These are phyloP conservation scores for Melanocharis versteri DNA, from an alignment of 2,113 vertebrate species.

Conservation along the genomic window DNA sequence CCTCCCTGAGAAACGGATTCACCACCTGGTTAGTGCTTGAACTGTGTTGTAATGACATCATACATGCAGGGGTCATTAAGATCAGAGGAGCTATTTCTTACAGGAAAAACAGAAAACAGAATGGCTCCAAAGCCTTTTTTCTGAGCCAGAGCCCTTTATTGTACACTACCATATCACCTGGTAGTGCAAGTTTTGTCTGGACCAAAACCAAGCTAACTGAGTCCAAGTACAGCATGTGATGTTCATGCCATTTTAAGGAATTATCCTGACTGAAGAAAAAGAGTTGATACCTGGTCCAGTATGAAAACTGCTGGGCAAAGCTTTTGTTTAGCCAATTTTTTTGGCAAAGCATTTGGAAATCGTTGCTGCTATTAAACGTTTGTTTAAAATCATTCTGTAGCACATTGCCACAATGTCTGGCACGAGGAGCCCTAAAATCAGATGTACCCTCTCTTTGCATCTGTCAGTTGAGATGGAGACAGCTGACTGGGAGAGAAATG, in stretches of 20 bases:
- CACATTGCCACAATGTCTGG: background rate
- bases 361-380: background rate
- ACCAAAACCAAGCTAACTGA: background rate
- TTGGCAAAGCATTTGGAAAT: background rate
- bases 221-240: background rate
- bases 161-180: background rate
- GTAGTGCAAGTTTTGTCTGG: background rate
- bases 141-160: background rate
- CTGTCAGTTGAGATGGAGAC: background rate
- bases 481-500: background rate
- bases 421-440: background rate
- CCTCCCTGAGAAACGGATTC: background rate
- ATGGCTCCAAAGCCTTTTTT: background rate
- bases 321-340: background rate
- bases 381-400: background rate
- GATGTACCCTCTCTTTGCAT: background rate
- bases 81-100: background rate
- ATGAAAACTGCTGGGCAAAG: background rate
- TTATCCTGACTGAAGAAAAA: background rate
- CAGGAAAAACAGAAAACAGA: background rate
- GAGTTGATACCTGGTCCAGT: background rate
- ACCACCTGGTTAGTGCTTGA: background rate
- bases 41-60: background rate
- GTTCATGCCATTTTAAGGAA: background rate
- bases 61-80: fast-evolving